These are phyloP conservation scores for Cyprinus carpio DNA, from an alignment of 2,113 vertebrate species.

Conservation along the genomic window DNA sequence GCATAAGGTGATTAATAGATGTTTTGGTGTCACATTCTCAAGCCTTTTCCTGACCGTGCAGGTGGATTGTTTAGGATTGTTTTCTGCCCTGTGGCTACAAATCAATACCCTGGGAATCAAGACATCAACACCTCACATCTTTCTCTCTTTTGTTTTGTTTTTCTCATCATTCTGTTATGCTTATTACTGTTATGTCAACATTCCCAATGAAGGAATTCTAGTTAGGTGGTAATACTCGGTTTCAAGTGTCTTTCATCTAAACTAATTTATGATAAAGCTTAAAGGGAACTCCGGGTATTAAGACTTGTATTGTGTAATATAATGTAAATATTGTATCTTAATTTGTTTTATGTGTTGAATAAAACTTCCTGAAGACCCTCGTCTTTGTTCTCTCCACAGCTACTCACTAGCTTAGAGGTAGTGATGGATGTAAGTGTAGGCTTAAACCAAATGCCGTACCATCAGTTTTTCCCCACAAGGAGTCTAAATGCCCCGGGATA, in stretches of 20 bases:
- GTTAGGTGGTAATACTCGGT: background rate
- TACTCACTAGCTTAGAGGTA: no score
- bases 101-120: conserved; percentile 19
- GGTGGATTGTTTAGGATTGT: background rate
- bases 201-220: background rate
- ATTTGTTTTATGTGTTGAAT: no score
- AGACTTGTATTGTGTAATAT: no score
- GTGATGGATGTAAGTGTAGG: no score
- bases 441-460: no score
- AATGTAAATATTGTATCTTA: no score
- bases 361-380: no score
- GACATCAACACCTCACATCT: background rate
- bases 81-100: conserved; percentile 17
- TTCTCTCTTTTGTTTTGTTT: background rate
- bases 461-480: no score
- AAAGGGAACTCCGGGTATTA: no score
- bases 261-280: no score
- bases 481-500: no score
- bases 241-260: background rate
- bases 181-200: background rate
- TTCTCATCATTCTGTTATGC: background rate
- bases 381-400: no score
- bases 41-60: background rate
- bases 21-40: background rate
- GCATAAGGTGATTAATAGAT: background rate